Conservation (phyloP, 2,888 invertebrate species). For the Helicoverpa assulta region DNA sequence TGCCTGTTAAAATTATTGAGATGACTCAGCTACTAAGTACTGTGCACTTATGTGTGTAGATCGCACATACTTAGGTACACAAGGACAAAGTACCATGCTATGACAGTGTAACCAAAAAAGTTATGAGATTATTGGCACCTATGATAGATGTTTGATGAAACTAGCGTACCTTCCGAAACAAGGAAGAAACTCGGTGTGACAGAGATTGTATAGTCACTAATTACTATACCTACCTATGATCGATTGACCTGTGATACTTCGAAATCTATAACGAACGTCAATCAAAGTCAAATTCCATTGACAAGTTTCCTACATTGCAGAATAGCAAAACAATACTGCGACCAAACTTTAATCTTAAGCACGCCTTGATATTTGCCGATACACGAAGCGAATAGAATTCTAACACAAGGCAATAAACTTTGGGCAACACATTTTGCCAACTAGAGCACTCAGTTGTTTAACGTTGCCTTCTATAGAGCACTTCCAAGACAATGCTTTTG, state of each 20-base stretch:
- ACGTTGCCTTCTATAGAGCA: constrained; percentile 38
- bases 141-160: too few species aligned
- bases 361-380: constrained; percentile 46
- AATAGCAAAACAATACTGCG: constrained; percentile 29
- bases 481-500: constrained; percentile 30
- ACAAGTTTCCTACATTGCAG: neutral
- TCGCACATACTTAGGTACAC: too few species aligned
- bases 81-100: too few species aligned
- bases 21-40: too few species aligned
- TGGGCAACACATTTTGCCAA: constrained; percentile 62
- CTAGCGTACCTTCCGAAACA: too few species aligned
- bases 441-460: constrained; percentile 57
- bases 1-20: neutral
- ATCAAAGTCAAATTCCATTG: neutral
- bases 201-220: too few species aligned
- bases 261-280: neutral
- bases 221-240: too few species aligned
- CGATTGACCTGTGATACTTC: neutral
- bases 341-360: constrained; percentile 46
- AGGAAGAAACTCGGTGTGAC: too few species aligned
- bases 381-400: constrained; percentile 37
- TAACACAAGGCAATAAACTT: constrained; percentile 55
- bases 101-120: too few species aligned
- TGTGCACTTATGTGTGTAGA: too few species aligned
- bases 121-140: too few species aligned